These are phyloP conservation scores for Lepidotrigona ventralis DNA, from an alignment of 1,140 invertebrate genomes.

Conservation along the genomic window DNA sequence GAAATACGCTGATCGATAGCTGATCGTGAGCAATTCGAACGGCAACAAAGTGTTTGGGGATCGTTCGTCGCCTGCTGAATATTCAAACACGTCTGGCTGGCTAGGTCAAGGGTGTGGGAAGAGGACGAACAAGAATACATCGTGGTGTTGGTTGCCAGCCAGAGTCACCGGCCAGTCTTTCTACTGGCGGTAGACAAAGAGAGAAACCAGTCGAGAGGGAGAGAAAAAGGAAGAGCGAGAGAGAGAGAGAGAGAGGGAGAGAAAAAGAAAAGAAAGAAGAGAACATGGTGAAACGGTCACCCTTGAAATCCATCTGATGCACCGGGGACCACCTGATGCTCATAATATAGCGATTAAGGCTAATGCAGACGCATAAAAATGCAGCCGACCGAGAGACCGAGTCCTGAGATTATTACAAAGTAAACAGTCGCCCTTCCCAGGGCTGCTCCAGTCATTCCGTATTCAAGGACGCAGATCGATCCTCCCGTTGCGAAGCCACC, in stretches of 20 bases:
- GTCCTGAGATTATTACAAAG: conserved; percentile 61
- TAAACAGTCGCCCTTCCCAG: conserved; percentile 60
- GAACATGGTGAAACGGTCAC: conserved; percentile 1
- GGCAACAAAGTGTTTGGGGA: conserved; percentile 46
- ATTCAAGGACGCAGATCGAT: conserved; percentile 59
- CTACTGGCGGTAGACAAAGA: conserved; percentile 9
- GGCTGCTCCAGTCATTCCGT: conserved; percentile 55
- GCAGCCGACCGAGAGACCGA: conserved; percentile 64
- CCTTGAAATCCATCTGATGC: conserved; percentile 25
- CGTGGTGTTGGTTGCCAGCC: neutral
- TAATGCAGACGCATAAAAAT: conserved; percentile 65
- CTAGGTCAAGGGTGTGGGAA: conserved; percentile 61
- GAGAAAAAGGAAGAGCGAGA: neutral
- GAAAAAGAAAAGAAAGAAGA: neutral
- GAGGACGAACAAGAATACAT: conserved; percentile 24
- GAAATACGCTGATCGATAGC: conserved; percentile 22
- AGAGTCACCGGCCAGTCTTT: neutral
- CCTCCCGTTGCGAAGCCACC: conserved; percentile 38
- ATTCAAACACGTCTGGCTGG: conserved; percentile 52
- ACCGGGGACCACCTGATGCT: conserved; percentile 44
- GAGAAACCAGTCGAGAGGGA: neutral
- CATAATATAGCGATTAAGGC: conserved; percentile 62
- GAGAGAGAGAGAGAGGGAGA: neutral
- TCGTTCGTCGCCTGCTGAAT: conserved; percentile 51
- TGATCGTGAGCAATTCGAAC: conserved; percentile 24